Evolutionary conservation across 2,888 invertebrate genomes (phyloP).

Genomic region (Ichneumon xanthorius): DNA sequence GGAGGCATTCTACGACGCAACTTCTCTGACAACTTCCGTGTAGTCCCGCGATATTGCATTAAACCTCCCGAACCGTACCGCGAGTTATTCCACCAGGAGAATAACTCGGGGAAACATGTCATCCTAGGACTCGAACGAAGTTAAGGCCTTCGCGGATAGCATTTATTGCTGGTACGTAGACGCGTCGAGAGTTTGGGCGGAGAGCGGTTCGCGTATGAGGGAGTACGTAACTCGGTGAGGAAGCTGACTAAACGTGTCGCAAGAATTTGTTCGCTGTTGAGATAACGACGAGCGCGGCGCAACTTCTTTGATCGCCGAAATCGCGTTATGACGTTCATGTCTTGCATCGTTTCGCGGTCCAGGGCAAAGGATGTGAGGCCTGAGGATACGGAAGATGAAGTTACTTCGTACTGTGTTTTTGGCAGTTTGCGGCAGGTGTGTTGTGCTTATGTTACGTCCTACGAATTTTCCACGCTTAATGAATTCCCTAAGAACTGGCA

Average conservation of each 20-base stretch:
- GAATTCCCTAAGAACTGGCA: no score
- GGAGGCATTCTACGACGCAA: not conserved
- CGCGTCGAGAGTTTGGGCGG: not conserved
- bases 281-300: not conserved
- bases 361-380: no score
- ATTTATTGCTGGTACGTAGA: not conserved
- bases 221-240: not conserved
- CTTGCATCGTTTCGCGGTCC: not conserved
- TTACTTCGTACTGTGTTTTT: no score
- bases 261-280: not conserved
- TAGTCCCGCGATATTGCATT: constrained; percentile 19
- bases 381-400: no score
- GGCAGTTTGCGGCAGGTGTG: no score
- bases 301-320: not conserved
- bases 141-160: constrained; percentile 1
- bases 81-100: constrained; percentile 17
- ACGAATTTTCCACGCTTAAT: no score
- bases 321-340: not conserved
- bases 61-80: not conserved
- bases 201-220: not conserved
- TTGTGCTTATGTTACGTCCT: no score
- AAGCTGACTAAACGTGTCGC: not conserved
- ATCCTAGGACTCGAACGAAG: not conserved
- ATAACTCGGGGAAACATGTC: constrained; percentile 21
- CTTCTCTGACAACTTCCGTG: constrained; percentile 20